phyloP scores from a whole-genome alignment of 2,113 vertebrate genomes.

The Athene cunicularia region DNA sequence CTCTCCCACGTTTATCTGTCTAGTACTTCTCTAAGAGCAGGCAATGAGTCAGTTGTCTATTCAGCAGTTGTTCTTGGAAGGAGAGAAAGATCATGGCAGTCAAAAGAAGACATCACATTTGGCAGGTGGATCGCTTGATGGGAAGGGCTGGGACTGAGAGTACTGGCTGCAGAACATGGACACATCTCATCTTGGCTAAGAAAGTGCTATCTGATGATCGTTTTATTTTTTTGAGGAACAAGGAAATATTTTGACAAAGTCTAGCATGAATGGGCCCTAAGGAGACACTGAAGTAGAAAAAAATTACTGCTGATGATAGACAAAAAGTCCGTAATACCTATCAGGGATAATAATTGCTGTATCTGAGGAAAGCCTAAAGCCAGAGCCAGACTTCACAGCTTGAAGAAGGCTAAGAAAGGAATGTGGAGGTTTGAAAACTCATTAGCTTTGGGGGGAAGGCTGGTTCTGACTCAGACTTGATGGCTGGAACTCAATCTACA shows the following conservation, averaged over 20 bases:
- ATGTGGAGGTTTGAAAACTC: background rate
- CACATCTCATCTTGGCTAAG: background rate
- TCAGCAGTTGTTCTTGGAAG: background rate
- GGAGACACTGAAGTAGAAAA: background rate
- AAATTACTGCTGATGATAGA: background rate
- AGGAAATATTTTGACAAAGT: slow-evolving; percentile 6
- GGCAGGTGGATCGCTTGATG: background rate
- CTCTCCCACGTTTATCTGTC: background rate
- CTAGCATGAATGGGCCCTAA: background rate
- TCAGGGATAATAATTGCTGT: background rate
- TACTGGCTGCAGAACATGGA: background rate
- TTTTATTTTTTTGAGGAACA: background rate
- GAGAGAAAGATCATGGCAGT: background rate
- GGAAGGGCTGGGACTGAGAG: background rate
- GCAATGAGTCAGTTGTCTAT: background rate
- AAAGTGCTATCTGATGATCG: background rate
- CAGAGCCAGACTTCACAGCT: background rate
- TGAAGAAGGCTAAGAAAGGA: background rate
- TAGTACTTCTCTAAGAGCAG: background rate
- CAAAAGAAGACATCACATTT: background rate
- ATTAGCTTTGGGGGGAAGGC: background rate
- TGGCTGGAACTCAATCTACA: background rate
- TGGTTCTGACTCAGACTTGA: background rate
- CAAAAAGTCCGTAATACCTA: background rate
- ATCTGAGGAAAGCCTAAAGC: background rate